Conservation (phyloP, 1,140 invertebrate genomes). For the Drosophila tropicalis region DNA sequence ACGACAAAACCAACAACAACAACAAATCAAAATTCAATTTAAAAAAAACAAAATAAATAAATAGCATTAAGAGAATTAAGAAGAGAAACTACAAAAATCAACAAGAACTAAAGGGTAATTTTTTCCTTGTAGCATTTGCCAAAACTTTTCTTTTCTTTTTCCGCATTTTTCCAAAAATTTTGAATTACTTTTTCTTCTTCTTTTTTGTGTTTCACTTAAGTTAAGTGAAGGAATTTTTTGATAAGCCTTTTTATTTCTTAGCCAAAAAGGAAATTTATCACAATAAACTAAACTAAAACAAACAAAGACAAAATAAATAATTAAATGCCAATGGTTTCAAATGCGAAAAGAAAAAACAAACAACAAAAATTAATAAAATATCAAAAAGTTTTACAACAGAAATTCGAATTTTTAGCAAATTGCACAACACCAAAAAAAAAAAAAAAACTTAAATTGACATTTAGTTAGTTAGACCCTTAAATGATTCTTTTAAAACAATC, state of each 20-base stretch:
- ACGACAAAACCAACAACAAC: constrained; percentile 3
- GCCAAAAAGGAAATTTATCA: constrained; percentile 12
- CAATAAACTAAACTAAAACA: constrained; percentile 1
- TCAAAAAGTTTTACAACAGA: constrained; percentile 6
- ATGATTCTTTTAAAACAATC: no score
- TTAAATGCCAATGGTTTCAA: constrained; percentile 53
- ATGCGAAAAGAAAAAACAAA: constrained; percentile 30
- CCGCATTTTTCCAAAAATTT: neutral
- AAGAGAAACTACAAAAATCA: constrained; percentile 16
- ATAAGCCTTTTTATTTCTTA: constrained; percentile 22
- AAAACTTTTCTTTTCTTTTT: neutral
- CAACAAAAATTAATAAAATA: constrained; percentile 24
- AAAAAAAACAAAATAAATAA: constrained; percentile 24
- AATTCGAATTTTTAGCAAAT: constrained; percentile 13
- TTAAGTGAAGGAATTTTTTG: constrained; percentile 15
- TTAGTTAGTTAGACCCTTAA: neutral
- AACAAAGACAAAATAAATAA: neutral
- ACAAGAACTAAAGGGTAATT: constrained; percentile 23
- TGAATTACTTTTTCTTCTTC: neutral
- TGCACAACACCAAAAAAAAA: neutral
- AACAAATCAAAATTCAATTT: constrained; percentile 32
- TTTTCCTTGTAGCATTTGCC: constrained; percentile 21
- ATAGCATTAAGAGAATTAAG: constrained; percentile 45
- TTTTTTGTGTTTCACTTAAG: neutral
- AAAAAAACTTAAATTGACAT: neutral